These are phyloP conservation scores for Platycercus adscitus DNA, from an alignment of 2,113 vertebrate genomes.

Conservation along the genomic window DNA sequence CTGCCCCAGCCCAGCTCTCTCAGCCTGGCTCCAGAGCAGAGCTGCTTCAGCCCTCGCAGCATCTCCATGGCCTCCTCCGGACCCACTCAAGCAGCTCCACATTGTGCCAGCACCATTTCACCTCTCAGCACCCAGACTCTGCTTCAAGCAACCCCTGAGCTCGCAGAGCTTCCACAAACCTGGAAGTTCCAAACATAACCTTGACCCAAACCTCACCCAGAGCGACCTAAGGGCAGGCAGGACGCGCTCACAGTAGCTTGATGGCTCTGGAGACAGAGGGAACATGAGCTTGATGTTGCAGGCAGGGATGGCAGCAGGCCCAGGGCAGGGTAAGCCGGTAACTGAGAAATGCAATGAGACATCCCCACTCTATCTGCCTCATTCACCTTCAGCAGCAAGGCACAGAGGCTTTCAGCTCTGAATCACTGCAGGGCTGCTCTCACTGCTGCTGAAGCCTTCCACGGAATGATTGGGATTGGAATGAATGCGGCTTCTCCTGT, in stretches of 20 bases:
- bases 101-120: background rate
- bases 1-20: background rate
- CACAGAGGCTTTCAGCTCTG: background rate
- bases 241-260: background rate
- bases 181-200: background rate
- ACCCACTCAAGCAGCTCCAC: background rate
- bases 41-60: background rate
- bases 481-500: background rate
- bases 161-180: accelerated
- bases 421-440: background rate
- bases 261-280: background rate
- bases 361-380: background rate
- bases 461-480: background rate
- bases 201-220: background rate
- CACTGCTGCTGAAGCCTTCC: background rate
- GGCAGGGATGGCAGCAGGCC: background rate
- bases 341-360: background rate
- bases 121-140: background rate
- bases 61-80: background rate
- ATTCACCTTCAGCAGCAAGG: background rate
- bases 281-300: background rate
- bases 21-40: background rate
- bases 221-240: background rate
- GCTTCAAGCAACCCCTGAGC: background rate
- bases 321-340: background rate